These are phyloP conservation scores for Eulemur macaco DNA, from an alignment of 2,113 vertebrate genomes.

Conservation along the genomic window DNA sequence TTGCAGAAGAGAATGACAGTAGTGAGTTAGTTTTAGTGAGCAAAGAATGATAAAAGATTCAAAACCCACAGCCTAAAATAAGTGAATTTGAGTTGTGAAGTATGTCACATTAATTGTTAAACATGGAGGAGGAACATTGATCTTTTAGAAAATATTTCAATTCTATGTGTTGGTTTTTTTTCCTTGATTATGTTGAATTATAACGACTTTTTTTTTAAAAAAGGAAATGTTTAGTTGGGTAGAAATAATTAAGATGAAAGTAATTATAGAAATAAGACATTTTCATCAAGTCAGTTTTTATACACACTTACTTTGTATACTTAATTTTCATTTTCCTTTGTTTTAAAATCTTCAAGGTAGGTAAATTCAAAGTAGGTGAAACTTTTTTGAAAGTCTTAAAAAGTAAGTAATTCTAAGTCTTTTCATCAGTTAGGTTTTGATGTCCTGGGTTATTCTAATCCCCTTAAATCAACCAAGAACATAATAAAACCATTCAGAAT, in stretches of 20 bases:
- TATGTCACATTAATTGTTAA: background rate
- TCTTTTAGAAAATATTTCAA: background rate
- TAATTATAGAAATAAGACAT: background rate
- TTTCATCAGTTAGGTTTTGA: background rate
- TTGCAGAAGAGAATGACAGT: background rate
- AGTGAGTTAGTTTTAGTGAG: background rate
- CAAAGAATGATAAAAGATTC: background rate
- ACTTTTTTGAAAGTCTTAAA: background rate
- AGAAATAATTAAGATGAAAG: background rate
- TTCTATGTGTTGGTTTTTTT: background rate
- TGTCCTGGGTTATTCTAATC: background rate
- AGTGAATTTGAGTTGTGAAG: background rate
- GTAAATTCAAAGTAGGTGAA: background rate
- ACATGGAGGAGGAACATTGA: background rate
- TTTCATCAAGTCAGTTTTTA: background rate
- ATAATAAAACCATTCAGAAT: constrained; percentile 1
- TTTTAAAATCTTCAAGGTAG: background rate
- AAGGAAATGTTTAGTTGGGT: background rate
- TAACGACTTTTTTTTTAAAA: background rate
- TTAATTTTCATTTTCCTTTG: background rate
- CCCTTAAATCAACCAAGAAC: background rate
- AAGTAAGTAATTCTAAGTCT: background rate
- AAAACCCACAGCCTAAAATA: background rate
- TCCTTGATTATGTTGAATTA: background rate
- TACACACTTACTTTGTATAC: background rate